A percentile compares a stretch with the other conserved stretches of the same genome.
phyloP scores from a whole-genome alignment of 2,888 invertebrate species.

The Sminthurides aquaticus region DNA sequence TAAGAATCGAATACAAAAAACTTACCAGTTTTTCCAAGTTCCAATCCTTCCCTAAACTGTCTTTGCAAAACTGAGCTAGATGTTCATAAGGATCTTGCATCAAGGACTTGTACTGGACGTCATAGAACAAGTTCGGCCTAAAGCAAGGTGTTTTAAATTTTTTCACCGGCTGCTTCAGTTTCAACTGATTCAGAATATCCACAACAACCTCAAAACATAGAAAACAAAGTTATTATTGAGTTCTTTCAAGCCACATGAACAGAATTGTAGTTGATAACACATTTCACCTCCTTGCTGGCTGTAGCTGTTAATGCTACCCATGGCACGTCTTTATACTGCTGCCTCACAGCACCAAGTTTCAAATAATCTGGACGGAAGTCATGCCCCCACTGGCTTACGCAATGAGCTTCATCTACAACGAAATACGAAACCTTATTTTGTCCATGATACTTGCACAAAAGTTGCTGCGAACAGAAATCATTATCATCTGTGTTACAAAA shows the following conservation, averaged over 20 bases:
- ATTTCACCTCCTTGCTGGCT: slow-evolving; percentile 63
- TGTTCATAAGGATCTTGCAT: slow-evolving; percentile 74
- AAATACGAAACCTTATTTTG: slow-evolving; percentile 76
- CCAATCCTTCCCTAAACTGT: slow-evolving; percentile 57
- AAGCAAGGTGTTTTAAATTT: slow-evolving; percentile 82
- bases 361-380: slow-evolving; percentile 94
- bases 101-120: slow-evolving; percentile 79
- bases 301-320: slow-evolving; percentile 95
- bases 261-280: too few species aligned
- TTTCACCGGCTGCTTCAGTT: slow-evolving; percentile 58
- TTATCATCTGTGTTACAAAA: not conserved
- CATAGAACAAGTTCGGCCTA: slow-evolving; percentile 87
- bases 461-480: not conserved
- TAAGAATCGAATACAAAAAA: not conserved
- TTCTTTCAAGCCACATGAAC: too few species aligned
- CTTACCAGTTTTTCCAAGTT: slow-evolving; percentile 42
- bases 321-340: slow-evolving; percentile 60
- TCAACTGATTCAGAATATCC: slow-evolving; percentile 71
- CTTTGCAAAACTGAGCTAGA: slow-evolving; percentile 65
- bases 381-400: slow-evolving; percentile 98
- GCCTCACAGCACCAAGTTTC: slow-evolving; percentile 66
- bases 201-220: slow-evolving; percentile 62
- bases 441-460: slow-evolving; percentile 60
- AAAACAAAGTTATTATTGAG: slow-evolving; percentile 5
- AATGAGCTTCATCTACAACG: slow-evolving; percentile 95